phyloP scores from a whole-genome alignment of 2,797 vertebrate genomes.

The Choloepus didactylus region DNA sequence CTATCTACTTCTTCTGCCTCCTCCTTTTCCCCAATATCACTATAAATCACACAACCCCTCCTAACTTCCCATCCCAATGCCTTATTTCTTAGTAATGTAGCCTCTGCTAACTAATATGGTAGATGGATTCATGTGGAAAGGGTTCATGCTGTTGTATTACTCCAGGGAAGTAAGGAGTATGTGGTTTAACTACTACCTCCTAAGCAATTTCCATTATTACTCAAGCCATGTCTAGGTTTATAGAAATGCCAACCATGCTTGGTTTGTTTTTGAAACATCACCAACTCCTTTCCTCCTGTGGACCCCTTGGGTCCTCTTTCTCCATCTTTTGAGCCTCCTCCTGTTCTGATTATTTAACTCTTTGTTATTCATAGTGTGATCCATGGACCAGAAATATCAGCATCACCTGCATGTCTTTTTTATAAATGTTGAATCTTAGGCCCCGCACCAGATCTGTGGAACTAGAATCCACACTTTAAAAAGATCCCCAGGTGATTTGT shows the following conservation, averaged over 20 bases:
- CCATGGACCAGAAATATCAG: not conserved
- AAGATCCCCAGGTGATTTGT: not conserved
- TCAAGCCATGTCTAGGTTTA: not conserved
- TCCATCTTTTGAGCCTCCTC: not conserved
- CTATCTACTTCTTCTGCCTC: not conserved
- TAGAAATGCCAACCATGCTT: not conserved
- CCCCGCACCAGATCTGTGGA: not conserved
- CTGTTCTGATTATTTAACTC: not conserved
- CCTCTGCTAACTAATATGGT: not conserved
- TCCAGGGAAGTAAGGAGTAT: not conserved
- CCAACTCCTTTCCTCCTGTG: not conserved
- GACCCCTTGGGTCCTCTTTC: not conserved
- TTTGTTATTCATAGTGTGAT: not conserved
- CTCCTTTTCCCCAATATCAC: not conserved
- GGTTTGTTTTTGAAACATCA: no score
- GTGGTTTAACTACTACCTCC: not conserved
- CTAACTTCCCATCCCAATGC: not conserved
- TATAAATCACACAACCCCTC: not conserved
- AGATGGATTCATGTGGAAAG: not conserved
- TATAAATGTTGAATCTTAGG: conserved; percentile 68
- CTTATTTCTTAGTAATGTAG: not conserved
- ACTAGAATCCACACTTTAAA: not conserved
- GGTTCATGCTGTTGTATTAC: not conserved
- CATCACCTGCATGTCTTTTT: conserved; percentile 69
- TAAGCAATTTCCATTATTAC: not conserved